Conservation (phyloP, 2,888 invertebrate species). For the Temnothorax rugatulus region DNA sequence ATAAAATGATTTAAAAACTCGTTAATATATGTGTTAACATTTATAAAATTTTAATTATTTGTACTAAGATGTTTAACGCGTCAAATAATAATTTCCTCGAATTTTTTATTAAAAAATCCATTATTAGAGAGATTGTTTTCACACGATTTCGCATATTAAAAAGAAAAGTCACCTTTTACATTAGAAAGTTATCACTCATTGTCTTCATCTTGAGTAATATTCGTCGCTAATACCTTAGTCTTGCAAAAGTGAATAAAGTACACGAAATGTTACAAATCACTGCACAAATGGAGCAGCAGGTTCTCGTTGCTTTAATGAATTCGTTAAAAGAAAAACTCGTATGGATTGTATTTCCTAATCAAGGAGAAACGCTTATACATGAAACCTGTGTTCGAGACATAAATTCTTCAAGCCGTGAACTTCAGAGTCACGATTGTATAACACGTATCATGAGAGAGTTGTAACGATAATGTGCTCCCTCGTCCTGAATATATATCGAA, state of each 20-base stretch:
- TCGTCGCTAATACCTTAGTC: background rate
- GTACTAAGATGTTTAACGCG: background rate
- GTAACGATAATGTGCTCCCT: background rate
- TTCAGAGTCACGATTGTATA: conserved; percentile 57
- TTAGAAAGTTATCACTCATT: background rate
- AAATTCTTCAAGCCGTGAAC: conserved; percentile 52
- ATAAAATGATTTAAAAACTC: background rate
- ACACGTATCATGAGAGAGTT: background rate
- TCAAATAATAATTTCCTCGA: background rate
- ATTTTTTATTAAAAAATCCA: background rate
- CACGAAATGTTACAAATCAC: conserved; percentile 37
- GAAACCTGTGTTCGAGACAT: conserved; percentile 36
- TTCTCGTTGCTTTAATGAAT: conserved; percentile 47
- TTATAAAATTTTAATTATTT: background rate
- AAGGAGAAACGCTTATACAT: conserved; percentile 17
- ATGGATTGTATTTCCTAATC: conserved; percentile 47
- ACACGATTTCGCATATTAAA: background rate
- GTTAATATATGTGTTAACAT: background rate
- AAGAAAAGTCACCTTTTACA: background rate
- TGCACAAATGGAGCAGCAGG: conserved; percentile 53
- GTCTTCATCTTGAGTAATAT: background rate
- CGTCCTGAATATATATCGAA: background rate
- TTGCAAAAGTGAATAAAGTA: conserved; percentile 10
- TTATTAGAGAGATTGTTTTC: background rate
- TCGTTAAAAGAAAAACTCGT: conserved; percentile 50